These are phyloP conservation scores for Aleiodes testaceus DNA, from an alignment of 2,888 invertebrate genomes.

Conservation along the genomic window DNA sequence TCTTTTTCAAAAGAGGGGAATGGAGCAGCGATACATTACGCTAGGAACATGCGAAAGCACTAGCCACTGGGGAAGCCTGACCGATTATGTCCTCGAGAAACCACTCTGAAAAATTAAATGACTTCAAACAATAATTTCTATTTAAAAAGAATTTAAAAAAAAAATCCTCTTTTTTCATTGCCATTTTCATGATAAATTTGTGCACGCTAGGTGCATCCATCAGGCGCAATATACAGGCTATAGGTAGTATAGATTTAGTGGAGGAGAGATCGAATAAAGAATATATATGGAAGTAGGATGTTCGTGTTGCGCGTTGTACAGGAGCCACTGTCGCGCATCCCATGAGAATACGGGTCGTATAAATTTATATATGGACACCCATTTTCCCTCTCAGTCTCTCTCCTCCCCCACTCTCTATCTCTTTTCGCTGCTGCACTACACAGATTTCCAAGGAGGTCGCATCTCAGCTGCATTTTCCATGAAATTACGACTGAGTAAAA, in stretches of 20 bases:
- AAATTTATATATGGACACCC: constrained; percentile 48
- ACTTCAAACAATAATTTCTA: too few relatives aligned
- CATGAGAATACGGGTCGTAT: constrained; percentile 47
- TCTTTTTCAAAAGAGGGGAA: constrained; percentile 21
- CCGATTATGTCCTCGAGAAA: constrained; percentile 25
- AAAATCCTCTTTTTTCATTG: too few relatives aligned
- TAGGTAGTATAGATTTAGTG: constrained; percentile 14
- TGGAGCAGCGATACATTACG: constrained; percentile 46
- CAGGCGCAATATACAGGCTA: constrained; percentile 20
- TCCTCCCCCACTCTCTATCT: neutral
- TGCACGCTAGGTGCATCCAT: neutral
- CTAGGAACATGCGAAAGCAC: constrained; percentile 51
- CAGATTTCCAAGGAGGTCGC: constrained; percentile 43
- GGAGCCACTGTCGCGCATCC: constrained; percentile 46
- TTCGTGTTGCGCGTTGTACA: too few relatives aligned
- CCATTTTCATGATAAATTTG: too few relatives aligned
- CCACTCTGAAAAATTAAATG: too few relatives aligned
- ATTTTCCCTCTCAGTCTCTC: constrained; percentile 32
- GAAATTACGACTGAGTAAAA: constrained; percentile 1
- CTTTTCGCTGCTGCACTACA: constrained; percentile 14
- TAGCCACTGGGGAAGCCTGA: constrained; percentile 20
- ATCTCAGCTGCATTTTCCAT: constrained; percentile 12
- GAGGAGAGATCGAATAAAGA: constrained; percentile 4
- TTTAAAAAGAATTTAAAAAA: too few relatives aligned
- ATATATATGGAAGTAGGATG: neutral